Percentiles rank a stretch among this genome's conserved stretches.
phyloP scores from a whole-genome alignment of 1,140 invertebrate species.

The Oryctes rhinoceros region DNA sequence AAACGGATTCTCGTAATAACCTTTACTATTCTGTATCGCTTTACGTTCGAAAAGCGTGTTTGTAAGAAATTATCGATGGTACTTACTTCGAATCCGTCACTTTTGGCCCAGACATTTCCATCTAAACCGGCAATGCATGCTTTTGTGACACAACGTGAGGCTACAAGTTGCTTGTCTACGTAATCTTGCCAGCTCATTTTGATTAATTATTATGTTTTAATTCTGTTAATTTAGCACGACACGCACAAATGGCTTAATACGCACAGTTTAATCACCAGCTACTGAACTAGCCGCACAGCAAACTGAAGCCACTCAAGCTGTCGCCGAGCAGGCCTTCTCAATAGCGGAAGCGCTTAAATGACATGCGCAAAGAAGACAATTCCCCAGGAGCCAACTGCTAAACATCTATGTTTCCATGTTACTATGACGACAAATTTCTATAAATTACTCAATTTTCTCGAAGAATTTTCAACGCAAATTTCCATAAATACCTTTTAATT shows the following conservation, averaged over 20 bases:
- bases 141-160: conserved; percentile 90
- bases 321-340: conserved; percentile 39
- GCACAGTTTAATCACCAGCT: conserved; percentile 38
- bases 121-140: conserved; percentile 94
- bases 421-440: not conserved
- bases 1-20: not conserved
- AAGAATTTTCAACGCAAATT: not conserved
- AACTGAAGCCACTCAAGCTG: conserved; percentile 43
- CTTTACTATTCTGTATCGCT: not conserved
- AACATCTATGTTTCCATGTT: conserved; percentile 18
- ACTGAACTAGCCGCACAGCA: conserved; percentile 41
- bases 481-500: not conserved
- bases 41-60: not conserved
- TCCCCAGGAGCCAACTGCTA: conserved; percentile 26
- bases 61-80: conserved; percentile 29
- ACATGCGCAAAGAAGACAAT: conserved; percentile 36
- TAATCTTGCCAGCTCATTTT: conserved; percentile 98
- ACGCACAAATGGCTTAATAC: conserved; percentile 38
- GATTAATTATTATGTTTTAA: conserved; percentile 44
- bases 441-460: not conserved
- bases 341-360: conserved; percentile 42
- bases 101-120: conserved; percentile 94
- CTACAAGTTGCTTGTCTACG: conserved; percentile 95
- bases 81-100: conserved; percentile 91
- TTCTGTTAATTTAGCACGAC: conserved; percentile 40